Percentiles rank a stretch among this genome's conserved stretches.
Evolutionary conservation across 23 tunicate genomes (phyloP).

Genomic region (Aplidium turbinatum): DNA sequence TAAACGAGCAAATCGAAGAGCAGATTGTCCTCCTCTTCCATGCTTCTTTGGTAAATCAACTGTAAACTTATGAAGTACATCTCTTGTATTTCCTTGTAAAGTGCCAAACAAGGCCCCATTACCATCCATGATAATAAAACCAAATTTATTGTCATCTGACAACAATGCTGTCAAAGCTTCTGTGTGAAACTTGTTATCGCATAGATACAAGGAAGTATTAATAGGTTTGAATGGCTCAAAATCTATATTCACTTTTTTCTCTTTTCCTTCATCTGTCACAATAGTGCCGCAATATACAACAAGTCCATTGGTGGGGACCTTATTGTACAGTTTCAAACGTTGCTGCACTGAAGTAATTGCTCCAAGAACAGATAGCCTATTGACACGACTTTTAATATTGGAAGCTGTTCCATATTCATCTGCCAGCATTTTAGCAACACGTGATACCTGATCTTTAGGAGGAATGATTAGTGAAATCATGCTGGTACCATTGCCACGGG

Average conservation of each 20-base stretch:
- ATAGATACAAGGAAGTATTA: constrained; percentile 91
- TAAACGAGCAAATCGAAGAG: constrained; percentile 98
- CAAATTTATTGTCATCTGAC: constrained; percentile 96
- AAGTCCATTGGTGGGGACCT: constrained; percentile 95
- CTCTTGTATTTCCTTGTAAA: constrained; percentile 96
- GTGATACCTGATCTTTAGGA: constrained; percentile 95
- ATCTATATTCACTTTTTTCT: constrained; percentile 98
- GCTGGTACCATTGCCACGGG: constrained; percentile 99
- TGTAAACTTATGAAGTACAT: constrained; percentile 89
- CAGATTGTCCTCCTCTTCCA: constrained; percentile 99
- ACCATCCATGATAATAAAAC: constrained; percentile 98
- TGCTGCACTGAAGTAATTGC: constrained; percentile 99
- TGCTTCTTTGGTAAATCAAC: constrained; percentile 98
- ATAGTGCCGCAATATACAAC: constrained; percentile 99
- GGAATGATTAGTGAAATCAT: constrained; percentile 99
- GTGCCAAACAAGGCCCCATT: constrained; percentile 98
- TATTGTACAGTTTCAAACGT: constrained; percentile 88
- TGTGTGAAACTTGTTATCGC: constrained; percentile 98
- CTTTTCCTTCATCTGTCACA: constrained; percentile 99
- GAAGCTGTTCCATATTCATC: constrained; percentile 99
- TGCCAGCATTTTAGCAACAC: constrained; percentile 97
- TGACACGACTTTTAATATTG: constrained; percentile 95
- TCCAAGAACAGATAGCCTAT: constrained; percentile 90
- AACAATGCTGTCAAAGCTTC: constrained; percentile 93
- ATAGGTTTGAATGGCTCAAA: constrained; percentile 99